Evolutionary conservation across 1,140 invertebrate species (phyloP), one percentile per base, ranked within the genome.

Genomic region (Megathymus violae): DNA sequence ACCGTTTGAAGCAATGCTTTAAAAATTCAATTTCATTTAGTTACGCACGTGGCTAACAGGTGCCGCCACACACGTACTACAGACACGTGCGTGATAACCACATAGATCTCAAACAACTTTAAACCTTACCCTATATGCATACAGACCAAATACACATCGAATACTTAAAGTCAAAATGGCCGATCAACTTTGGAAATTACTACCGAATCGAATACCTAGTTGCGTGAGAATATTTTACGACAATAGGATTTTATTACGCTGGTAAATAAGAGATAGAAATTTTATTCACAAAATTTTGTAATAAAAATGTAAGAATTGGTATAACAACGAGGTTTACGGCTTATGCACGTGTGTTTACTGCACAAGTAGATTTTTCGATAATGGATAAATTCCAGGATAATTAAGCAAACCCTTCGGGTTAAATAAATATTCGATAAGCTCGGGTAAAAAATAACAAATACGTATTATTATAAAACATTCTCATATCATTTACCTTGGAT

Each of bases 81-180:
- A n/a, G 16, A 60, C 62, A 62, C 67, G 67, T 69, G 67, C 52
- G 22, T 10, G 63, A 69, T 69, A 65, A 62, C n/a, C n/a, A n/a
- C n/a, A n/a, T n/a, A n/a, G n/a, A n/a, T n/a, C n/a, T 19, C 14
- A 19, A 54, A 9, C 36, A 0, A 38, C n/a, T 25, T 25, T 41
- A 2, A 41, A 54, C 19, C 17, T 10, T 40, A 25, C 0, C 10
- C 4, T 7, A 7, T 15, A 1, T 3, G 3, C 3, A 54, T 41
- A n/a, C n/a, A n/a, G n/a, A n/a, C n/a, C n/a, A n/a, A n/a, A n/a
- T n/a, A n/a, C 25, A 16, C 40, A 36, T 22, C 15, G 1, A 38
- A 38, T 4, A 46, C 19, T 41, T 13, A 40, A 38, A 56, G 56
- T 31, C 43, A 48, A 64, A 56, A 54, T 48, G 22, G 41, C 34